phyloP scores from a whole-genome alignment of 2,888 invertebrate genomes.

The Phengaris alcon region DNA sequence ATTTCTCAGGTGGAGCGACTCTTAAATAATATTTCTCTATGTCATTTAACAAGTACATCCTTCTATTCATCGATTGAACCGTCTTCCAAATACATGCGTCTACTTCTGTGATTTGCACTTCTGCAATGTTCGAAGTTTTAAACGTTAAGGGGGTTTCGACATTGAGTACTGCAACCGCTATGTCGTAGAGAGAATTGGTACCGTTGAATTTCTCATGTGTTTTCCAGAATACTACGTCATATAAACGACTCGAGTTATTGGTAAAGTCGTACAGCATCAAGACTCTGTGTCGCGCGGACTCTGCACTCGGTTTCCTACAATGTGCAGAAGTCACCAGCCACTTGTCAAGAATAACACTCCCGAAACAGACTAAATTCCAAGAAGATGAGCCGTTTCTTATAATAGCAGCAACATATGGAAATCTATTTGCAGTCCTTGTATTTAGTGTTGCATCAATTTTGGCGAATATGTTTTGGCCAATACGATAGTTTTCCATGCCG shows the following conservation, averaged over 20 bases:
- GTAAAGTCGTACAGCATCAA: slow-evolving; percentile 57
- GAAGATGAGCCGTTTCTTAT: slow-evolving; percentile 50
- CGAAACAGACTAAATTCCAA: slow-evolving; percentile 65
- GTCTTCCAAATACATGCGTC: slow-evolving; percentile 67
- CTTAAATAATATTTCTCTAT: slow-evolving; percentile 49
- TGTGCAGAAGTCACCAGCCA: slow-evolving; percentile 67
- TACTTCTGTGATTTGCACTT: slow-evolving; percentile 33
- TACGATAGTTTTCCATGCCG: background rate
- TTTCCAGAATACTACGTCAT: slow-evolving; percentile 61
- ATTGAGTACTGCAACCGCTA: slow-evolving; percentile 63
- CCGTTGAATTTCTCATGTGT: slow-evolving; percentile 57
- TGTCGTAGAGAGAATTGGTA: slow-evolving; percentile 50
- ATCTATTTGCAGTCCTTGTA: slow-evolving; percentile 35
- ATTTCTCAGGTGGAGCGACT: slow-evolving; percentile 43
- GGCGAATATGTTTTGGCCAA: slow-evolving; percentile 6
- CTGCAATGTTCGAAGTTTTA: slow-evolving; percentile 53
- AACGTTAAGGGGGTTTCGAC: slow-evolving; percentile 45
- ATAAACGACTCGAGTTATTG: slow-evolving; percentile 53
- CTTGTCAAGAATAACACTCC: slow-evolving; percentile 56
- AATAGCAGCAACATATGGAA: slow-evolving; percentile 62
- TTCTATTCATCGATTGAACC: slow-evolving; percentile 59
- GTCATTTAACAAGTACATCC: slow-evolving; percentile 61
- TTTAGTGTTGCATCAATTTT: slow-evolving; percentile 34
- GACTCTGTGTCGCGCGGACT: slow-evolving; percentile 49
- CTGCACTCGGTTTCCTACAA: slow-evolving; percentile 51